Percentiles rank a stretch among this genome's conserved stretches.
These are phyloP conservation scores for Lasioglossum figueresi DNA, from an alignment of 2,888 invertebrate genomes.

Conservation along the genomic window DNA sequence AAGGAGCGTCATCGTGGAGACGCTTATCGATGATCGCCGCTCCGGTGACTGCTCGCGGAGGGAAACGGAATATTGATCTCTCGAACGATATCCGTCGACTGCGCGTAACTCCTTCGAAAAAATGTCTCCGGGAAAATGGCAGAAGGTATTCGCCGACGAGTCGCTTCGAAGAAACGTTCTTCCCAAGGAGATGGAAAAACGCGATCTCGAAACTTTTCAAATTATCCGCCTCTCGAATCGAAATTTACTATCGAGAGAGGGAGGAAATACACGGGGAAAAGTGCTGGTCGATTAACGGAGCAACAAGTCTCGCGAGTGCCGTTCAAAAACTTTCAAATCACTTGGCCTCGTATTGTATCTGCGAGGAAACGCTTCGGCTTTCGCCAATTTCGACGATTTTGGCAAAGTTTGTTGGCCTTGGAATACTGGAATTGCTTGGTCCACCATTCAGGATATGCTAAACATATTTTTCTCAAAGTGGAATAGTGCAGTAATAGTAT, in stretches of 20 bases:
- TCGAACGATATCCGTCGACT: background rate
- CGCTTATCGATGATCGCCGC: slow-evolving; percentile 21
- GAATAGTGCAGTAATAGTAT: background rate
- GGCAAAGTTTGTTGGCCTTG: background rate
- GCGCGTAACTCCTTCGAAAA: background rate
- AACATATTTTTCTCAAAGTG: background rate
- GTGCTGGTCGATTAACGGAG: slow-evolving; percentile 25
- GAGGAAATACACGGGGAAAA: background rate
- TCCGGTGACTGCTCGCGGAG: background rate
- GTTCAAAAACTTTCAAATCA: slow-evolving; percentile 21
- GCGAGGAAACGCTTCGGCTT: background rate
- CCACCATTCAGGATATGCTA: background rate
- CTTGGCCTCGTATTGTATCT: background rate
- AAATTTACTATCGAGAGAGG: background rate
- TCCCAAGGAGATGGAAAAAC: background rate
- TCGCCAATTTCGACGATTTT: background rate
- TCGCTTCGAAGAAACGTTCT: background rate
- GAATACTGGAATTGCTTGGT: background rate
- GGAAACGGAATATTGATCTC: slow-evolving; percentile 14
- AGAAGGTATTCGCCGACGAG: background rate
- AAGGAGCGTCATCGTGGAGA: background rate
- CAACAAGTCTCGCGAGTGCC: slow-evolving; percentile 30
- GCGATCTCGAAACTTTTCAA: slow-evolving; percentile 7
- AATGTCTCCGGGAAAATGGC: background rate
- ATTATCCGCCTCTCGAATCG: background rate